Conservation (phyloP, 2,113 vertebrate species). For the western clawed frog (Xenopus tropicalis) region DNA sequence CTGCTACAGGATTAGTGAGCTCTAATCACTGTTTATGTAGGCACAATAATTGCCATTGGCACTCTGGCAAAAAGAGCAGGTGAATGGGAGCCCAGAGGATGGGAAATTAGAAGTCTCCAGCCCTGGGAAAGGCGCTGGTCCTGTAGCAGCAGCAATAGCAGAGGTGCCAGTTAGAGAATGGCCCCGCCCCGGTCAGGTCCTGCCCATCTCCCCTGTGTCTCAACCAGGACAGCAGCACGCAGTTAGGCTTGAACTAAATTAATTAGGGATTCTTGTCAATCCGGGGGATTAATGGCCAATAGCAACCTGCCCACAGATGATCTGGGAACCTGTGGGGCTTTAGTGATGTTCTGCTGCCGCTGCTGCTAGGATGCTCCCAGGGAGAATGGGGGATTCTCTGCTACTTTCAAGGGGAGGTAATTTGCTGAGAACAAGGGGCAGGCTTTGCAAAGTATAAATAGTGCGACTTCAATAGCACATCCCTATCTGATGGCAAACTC, state of each 20-base stretch:
- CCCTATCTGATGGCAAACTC: conserved; percentile 83
- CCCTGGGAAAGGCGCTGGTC: conserved; percentile 45
- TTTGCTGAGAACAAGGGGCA: conserved; percentile 90
- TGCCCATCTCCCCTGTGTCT: conserved; percentile 73
- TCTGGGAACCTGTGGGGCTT: conserved; percentile 54
- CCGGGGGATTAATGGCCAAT: conserved; percentile 79
- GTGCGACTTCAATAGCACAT: conserved; percentile 87
- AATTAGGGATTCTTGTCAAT: conserved; percentile 90
- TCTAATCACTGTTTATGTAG: neutral
- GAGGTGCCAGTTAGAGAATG: conserved; percentile 64
- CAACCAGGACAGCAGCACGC: conserved; percentile 78
- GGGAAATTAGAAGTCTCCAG: too few relatives aligned
- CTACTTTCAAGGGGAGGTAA: conserved; percentile 85
- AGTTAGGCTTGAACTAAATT: conserved; percentile 88
- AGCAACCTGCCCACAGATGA: conserved; percentile 58
- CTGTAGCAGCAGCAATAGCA: conserved; percentile 59
- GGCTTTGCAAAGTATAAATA: conserved; percentile 97
- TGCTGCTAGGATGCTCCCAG: conserved; percentile 49
- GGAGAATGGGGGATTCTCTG: conserved; percentile 66
- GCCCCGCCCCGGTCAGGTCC: conserved; percentile 77
- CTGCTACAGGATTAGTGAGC: neutral
- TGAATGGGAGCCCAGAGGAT: neutral
- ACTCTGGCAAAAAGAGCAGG: neutral
- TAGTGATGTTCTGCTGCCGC: conserved; percentile 54
- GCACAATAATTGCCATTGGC: neutral